Evolutionary conservation across 1,140 invertebrate species (phyloP), one percentile per base, ranked within the genome.

Genomic region (Macrotrachela quadricornifera): DNA sequence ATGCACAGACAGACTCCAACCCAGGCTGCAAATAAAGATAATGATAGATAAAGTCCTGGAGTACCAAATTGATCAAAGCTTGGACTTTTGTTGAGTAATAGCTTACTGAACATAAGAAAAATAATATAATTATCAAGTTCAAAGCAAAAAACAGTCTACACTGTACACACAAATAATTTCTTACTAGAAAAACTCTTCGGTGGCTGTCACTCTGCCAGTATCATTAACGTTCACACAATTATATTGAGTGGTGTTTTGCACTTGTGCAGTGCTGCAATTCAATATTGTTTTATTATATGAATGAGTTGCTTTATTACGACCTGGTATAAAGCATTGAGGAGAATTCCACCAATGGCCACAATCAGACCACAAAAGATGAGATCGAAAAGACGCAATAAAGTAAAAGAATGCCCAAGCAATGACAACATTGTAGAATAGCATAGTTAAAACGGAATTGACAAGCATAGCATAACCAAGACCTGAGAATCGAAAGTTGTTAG

Each of bases 401-500:
- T 72, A 72, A 50, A 62, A 70, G 0, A 71, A 54, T 50, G 2
- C 71, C 61, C 17, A 60, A 63, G 10, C 58, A 58, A 4, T 62
- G 64, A 9, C 59, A 70, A 50, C 21, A 67, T 54, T 50, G 69
- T 64, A 1, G 65, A 67, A 50, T 64, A 70, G 3, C 21, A 30
- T 30, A 30, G 3, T 4, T 30, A 30, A 30, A 4, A 30, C 2
- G 8, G 21, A 4, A 30, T 30, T 30, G 8, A 30, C 8, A 8
- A 30, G 2, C 21, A 30, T 30, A 4, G 21, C 21, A 92, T 68
- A 85, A 0, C 71, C 71, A 15, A 73, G 57, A 18, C 69, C 71
- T 72, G 36, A 36, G 53, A n/a, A n/a, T 6, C 21, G 8, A 30
- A 30, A 8, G 8, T 8, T 4, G 8, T 4, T 4, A 30, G 21